Base-by-base conservation (phyloP, 2,797 vertebrate genomes). In the Tokudaia tokunoshimensis region DNA sequence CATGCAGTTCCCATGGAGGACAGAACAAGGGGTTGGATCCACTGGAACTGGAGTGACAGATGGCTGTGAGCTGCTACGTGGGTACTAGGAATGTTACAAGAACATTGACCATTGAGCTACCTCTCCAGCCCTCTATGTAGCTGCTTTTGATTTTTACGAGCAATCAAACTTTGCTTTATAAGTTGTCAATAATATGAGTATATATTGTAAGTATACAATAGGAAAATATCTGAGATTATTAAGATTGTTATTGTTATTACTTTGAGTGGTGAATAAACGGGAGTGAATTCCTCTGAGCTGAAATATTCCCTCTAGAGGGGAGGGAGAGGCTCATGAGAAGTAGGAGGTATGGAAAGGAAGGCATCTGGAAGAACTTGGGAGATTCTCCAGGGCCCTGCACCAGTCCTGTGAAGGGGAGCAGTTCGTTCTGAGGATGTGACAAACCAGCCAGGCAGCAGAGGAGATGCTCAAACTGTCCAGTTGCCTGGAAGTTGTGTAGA, bases 101-200 rank as follows among this genome's bases (percentile, higher is more conserved):
- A n/a, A 19, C 34, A n/a, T 7, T 57, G 6, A n/a, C 19, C 34
- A 55, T 3, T 37, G 78, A n/a, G 34, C 19, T 50, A n/a, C 34
- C 10, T 80, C 31, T 57, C 50, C 34, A 31, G 19, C 19, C 52
- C 19, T 92, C 13, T 70, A 79, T 17, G 81, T 52, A 57, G 17
- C 55, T 96, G 1, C 47, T 72, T 93, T 86, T 76, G 13, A 44
- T 74, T 89, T 24, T 86, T 80, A 44, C 3, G 81, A 41, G 7
- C 24, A 86, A 67, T 61, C 80, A 34, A 93, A 34, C 6, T 76
- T 91, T 94, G 34, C 24, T 47, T 90, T 75, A 87, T 61, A 75
- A 89, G 52, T 57, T 88, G 78, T 26, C 20, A 92, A 26, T 65
- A 91, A 70, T 82, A n/a, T 44, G 31, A 93, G n/a, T 37, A 37